Evolutionary conservation across 1,140 invertebrate genomes (phyloP).

Genomic region (Philopotamus ludificatus): DNA sequence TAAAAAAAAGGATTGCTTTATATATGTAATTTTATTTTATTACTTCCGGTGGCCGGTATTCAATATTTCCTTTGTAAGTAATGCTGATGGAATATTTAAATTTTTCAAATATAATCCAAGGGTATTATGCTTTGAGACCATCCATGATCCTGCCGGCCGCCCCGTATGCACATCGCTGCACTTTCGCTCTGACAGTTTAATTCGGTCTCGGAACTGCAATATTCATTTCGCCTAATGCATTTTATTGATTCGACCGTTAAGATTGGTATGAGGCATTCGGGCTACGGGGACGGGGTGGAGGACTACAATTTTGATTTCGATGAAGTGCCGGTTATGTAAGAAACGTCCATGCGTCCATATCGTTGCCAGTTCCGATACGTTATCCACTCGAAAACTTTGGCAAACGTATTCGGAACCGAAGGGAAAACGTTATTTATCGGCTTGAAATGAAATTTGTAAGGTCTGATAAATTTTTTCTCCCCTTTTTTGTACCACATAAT

Average conservation of each 20-base stretch:
- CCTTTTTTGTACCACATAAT: too few relatives aligned
- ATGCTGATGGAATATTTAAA: too few relatives aligned
- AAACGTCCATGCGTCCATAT: slow-evolving; percentile 25
- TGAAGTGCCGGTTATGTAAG: slow-evolving; percentile 31
- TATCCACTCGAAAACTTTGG: slow-evolving; percentile 33
- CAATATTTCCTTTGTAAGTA: too few relatives aligned
- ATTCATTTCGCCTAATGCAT: slow-evolving; percentile 29
- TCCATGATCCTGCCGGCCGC: too few relatives aligned
- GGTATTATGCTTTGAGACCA: too few relatives aligned
- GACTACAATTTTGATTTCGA: slow-evolving; percentile 17
- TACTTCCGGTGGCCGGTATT: too few relatives aligned
- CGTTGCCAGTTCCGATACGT: slow-evolving; percentile 28
- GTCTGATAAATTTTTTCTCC: too few relatives aligned
- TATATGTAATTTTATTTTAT: too few relatives aligned
- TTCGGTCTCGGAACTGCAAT: slow-evolving; percentile 19
- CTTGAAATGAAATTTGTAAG: background rate
- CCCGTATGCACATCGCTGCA: too few relatives aligned
- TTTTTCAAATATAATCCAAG: too few relatives aligned
- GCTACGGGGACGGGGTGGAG: background rate
- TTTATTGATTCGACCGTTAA: slow-evolving; percentile 24
- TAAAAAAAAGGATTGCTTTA: too few relatives aligned
- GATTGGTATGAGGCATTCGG: background rate
- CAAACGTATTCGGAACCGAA: slow-evolving; percentile 21
- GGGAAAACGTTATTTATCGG: slow-evolving; percentile 20
- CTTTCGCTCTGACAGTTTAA: slow-evolving; percentile 22